Percentiles rank a stretch among this genome's conserved stretches.
Conservation (phyloP, 2,888 invertebrate genomes). For the Cetonia aurata region DNA sequence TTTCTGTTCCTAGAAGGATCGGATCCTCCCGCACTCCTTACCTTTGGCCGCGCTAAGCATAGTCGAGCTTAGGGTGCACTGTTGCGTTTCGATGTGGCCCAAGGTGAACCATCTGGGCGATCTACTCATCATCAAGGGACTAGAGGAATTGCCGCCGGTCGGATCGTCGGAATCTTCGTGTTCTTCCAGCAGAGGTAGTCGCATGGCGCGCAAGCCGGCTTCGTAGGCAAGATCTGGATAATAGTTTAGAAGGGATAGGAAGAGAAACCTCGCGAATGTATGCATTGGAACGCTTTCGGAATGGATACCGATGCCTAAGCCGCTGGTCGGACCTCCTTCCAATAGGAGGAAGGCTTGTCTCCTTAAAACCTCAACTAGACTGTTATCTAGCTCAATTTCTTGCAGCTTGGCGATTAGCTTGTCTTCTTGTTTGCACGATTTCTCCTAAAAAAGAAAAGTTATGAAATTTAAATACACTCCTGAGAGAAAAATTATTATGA, state of each 20-base stretch:
- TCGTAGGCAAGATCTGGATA: conserved; percentile 85
- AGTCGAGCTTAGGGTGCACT: conserved; percentile 82
- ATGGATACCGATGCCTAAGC: conserved; percentile 80
- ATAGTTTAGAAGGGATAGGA: conserved; percentile 80
- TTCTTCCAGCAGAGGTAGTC: conserved; percentile 82
- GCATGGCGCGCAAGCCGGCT: conserved; percentile 83
- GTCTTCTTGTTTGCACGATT: conserved; percentile 81
- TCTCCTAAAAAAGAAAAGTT: conserved; percentile 67
- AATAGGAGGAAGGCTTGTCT: conserved; percentile 78
- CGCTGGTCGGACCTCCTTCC: conserved; percentile 83
- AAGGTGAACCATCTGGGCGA: conserved; percentile 84
- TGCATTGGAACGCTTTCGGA: conserved; percentile 88
- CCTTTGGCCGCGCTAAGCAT: conserved; percentile 80
- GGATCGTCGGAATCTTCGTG: conserved; percentile 76
- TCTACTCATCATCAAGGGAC: conserved; percentile 71
- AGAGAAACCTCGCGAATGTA: conserved; percentile 84
- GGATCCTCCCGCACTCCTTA: conserved; percentile 55
- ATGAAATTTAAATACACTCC: background rate
- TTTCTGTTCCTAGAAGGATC: too few relatives aligned
- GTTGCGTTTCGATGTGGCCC: conserved; percentile 84
- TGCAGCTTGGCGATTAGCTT: conserved; percentile 80
- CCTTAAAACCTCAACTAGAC: conserved; percentile 76
- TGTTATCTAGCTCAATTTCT: conserved; percentile 82
- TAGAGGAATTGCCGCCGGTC: conserved; percentile 67
- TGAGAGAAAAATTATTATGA: background rate